Base-by-base conservation (phyloP, 35 echinoderm and acorn worm species). In the Antedon bifida region DNA sequence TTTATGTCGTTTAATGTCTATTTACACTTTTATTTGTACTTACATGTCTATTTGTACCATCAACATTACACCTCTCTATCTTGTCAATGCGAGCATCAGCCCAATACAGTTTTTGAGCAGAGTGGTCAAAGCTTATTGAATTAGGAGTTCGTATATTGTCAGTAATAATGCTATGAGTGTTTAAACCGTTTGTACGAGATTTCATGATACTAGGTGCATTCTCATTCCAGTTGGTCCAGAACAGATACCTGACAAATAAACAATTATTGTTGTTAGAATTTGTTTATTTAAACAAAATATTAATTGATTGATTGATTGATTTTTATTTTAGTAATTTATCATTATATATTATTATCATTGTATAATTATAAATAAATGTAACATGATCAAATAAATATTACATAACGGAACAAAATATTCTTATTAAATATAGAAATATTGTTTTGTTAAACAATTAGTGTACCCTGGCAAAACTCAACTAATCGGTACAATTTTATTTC, bases 171-270 rank as follows among this genome's bases (percentile, higher is more conserved):
- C 51, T 78, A 0, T 34, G 56, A 16, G 83, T 74, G 13, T 91
- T 35, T 21, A 78, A 33, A 21, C 93, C 93, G 3, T 74, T 29
- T 31, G 81, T 51, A 31, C 36, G 51, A 10, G 87, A 75, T 73
- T 81, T 80, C 73, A 85, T 86, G 36, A 97, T 97, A 46, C 93
- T 84, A 3, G 93, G 93, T 8, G 46, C 33, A 11, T 84, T 74
- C 35, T 91, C 84, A 75, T 97, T 97, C 93, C 93, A 97, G 64
- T 97, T 97, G 14, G 90, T 89, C 90, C 90, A 97, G 75, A 73
- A 97, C 34, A 92, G 82, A 26, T 39, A 74, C 32, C 93, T 92
- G 81, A 42, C n/a, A n/a, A n/a, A n/a, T n/a, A n/a, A n/a, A n/a
- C n/a, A n/a, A n/a, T n/a, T n/a, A n/a, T 76, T 13, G n/a, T n/a